These are phyloP conservation scores for Whitmania pigra DNA, from an alignment of 1,140 invertebrate species.

Conservation along the genomic window DNA sequence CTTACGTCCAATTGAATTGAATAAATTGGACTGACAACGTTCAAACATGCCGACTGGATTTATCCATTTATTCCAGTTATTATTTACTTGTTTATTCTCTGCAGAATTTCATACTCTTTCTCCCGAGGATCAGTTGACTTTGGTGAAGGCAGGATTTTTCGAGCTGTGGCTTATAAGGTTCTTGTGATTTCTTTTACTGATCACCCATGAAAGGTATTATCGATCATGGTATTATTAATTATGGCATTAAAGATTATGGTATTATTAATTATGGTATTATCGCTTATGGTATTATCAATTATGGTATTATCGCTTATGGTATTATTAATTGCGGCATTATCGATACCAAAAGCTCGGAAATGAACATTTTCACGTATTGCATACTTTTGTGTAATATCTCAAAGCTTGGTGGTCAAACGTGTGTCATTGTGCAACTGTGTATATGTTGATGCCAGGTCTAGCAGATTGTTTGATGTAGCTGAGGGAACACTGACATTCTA, in stretches of 20 bases:
- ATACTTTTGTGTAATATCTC: no score
- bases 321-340: no score
- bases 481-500: slow-evolving; percentile 74
- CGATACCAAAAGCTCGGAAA: not conserved
- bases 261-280: no score
- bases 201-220: no score
- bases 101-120: slow-evolving; percentile 64
- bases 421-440: no score
- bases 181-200: not conserved
- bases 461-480: slow-evolving; percentile 57
- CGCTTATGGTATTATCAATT: no score
- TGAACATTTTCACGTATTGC: no score
- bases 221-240: no score
- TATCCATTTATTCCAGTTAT: not conserved
- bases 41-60: not conserved
- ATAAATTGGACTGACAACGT: not conserved
- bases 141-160: slow-evolving; percentile 90
- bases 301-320: no score
- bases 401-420: no score
- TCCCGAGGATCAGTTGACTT: slow-evolving; percentile 82
- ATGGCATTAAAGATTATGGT: no score
- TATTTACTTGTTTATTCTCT: not conserved
- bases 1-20: slow-evolving; percentile 2
- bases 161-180: slow-evolving; percentile 72
- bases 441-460: slow-evolving; percentile 50